phyloP scores from a whole-genome alignment of 1,140 invertebrate species.

The Chironomus striatipennis region DNA sequence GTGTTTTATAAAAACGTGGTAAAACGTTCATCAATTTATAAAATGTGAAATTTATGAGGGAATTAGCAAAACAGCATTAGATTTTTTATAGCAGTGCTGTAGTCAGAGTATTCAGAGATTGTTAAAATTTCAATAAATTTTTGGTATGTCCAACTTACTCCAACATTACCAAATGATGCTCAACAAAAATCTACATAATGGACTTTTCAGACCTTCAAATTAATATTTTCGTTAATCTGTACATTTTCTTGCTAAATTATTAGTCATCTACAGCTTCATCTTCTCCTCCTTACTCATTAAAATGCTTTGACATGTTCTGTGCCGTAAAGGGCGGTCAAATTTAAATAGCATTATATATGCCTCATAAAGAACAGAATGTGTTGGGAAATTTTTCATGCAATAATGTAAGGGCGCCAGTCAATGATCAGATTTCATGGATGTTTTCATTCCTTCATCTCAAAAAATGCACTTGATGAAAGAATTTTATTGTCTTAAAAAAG shows the following conservation, averaged over 20 bases:
- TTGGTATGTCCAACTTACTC: too few relatives aligned
- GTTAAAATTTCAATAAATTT: too few relatives aligned
- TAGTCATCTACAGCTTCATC: neutral
- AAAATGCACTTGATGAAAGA: slow-evolving; percentile 6
- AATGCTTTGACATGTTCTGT: neutral
- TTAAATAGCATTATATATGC: neutral
- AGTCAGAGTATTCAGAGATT: neutral
- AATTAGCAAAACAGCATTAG: neutral
- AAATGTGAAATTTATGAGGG: slow-evolving; percentile 8
- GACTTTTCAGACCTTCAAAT: too few relatives aligned
- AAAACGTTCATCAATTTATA: slow-evolving; percentile 3
- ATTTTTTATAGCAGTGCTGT: too few relatives aligned
- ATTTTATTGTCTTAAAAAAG: neutral
- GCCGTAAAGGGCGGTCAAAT: neutral
- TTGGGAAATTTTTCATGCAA: neutral
- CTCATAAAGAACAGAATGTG: neutral
- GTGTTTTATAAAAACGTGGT: neutral
- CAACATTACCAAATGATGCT: too few relatives aligned
- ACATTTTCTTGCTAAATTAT: neutral
- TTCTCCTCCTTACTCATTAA: neutral
- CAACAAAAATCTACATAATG: too few relatives aligned
- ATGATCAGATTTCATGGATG: slow-evolving; percentile 5
- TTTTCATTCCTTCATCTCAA: neutral
- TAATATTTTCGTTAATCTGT: too few relatives aligned
- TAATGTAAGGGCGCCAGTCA: neutral